Evolutionary conservation across 2,888 invertebrate genomes (phyloP).

Genomic region (Helicoverpa assulta): DNA sequence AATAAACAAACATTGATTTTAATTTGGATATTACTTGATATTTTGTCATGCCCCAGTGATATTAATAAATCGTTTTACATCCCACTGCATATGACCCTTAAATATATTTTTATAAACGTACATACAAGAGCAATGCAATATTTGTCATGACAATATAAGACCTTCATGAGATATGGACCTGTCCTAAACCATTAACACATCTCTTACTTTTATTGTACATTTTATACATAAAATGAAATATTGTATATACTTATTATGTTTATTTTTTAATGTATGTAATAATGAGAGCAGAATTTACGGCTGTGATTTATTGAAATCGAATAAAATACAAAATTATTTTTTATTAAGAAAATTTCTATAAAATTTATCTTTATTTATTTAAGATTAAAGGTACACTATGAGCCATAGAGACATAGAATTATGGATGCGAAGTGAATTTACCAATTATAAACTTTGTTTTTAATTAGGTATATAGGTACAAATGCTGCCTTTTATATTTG

Average conservation of each 20-base stretch:
- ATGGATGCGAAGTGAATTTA: no score
- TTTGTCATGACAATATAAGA: conserved; percentile 37
- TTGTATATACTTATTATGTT: background rate
- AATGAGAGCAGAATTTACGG: conserved; percentile 28
- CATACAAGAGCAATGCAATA: conserved; percentile 57
- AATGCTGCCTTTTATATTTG: no score
- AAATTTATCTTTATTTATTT: background rate
- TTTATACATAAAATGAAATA: conserved; percentile 9
- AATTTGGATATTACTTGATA: background rate
- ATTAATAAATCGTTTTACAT: background rate
- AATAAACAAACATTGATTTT: background rate
- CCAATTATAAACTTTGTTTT: no score
- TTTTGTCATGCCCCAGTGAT: conserved; percentile 3
- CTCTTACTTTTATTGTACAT: conserved; percentile 17
- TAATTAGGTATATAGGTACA: no score
- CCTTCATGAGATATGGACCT: conserved; percentile 58
- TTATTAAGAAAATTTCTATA: background rate
- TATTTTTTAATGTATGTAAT: background rate
- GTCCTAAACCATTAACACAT: conserved; percentile 7
- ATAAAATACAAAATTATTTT: conserved; percentile 13
- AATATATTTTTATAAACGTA: conserved; percentile 39
- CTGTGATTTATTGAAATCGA: conserved; percentile 37
- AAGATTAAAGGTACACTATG: no score
- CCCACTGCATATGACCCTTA: conserved; percentile 11
- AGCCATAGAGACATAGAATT: no score